Base-by-base conservation (phyloP, 2,797 vertebrate genomes). In the Triplophysa bombifrons region DNA sequence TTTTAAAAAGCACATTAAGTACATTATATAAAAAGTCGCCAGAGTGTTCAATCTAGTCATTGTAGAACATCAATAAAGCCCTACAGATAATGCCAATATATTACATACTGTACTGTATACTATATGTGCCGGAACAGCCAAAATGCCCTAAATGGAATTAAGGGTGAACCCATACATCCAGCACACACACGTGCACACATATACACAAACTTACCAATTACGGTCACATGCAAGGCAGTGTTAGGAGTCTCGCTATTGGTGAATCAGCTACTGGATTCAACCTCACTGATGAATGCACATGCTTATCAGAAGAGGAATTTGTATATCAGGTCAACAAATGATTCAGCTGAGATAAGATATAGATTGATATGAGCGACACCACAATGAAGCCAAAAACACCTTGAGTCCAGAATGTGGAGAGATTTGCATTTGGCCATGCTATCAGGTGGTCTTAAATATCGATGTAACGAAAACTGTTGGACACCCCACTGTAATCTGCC, bases 51-150 rank as follows among this genome's bases (percentile, higher is more conserved):
- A 17, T 68, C 25, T 48, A 69, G 74, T 55, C 44, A 46, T 34
- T 22, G 25, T 68, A 58, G 12, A 30, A 61, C 51, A 58, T 61
- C 17, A 73, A 22, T 20, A 69, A 2, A 78, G 16, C 74, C 80
- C 77, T 76, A 69, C 67, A 55, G 76, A 73, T 25, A 64, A 78
- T 68, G 84, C 86, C 80, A 82, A 81, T 71, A 56, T 75, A 58
- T 72, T 30, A 22, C 72, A 38, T 30, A 69, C 61, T 82, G 46
- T 69, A 84, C 53, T 55, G 19, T 55, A 55, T 51, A 51, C 50
- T 17, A 17, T 10, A 41, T 53, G 80, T 86, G 78, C 85, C 80
- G 48, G 74, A 83, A 80, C 83, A 84, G 89, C 89, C 88, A 90
- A 90, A 91, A 86, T 82, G 13, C 55, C 58, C 30, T 63, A 64